phyloP scores from a whole-genome alignment of 2,888 invertebrate species.

The Archips xylosteana region DNA sequence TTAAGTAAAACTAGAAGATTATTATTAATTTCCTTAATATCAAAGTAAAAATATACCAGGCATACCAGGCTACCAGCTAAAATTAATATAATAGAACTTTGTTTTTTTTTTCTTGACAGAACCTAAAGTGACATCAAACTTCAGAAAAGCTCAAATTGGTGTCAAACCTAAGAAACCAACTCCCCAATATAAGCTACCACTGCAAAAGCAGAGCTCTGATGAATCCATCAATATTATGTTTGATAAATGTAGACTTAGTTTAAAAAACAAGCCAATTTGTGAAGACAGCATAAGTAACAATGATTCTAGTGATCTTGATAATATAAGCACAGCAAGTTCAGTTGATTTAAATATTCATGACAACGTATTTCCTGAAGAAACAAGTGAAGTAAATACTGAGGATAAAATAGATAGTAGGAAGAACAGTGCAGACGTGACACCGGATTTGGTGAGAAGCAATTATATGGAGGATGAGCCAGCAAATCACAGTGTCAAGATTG shows the following conservation, averaged over 20 bases:
- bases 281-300: conserved; percentile 45
- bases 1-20: no score
- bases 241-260: conserved; percentile 75
- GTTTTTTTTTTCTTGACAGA: conserved; percentile 48
- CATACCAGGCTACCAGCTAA: no score
- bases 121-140: conserved; percentile 48
- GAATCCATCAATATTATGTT: conserved; percentile 70
- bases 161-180: conserved; percentile 52
- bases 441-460: conserved; percentile 70
- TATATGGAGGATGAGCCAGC: conserved; percentile 71
- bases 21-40: no score
- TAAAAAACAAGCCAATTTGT: conserved; percentile 57
- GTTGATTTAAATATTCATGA: conserved; percentile 29
- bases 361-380: conserved; percentile 47
- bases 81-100: background rate
- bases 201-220: conserved; percentile 63
- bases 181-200: conserved; percentile 58
- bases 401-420: conserved; percentile 50
- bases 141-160: conserved; percentile 62
- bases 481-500: conserved; percentile 83
- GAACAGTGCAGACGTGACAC: conserved; percentile 55
- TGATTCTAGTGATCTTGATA: conserved; percentile 47
- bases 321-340: conserved; percentile 32
- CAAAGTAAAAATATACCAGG: no score
- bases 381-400: conserved; percentile 45